Evolutionary conservation across 1,140 invertebrate species (phyloP), one percentile per base, ranked within the genome.

Genomic region (Drosophila neocordata): DNA sequence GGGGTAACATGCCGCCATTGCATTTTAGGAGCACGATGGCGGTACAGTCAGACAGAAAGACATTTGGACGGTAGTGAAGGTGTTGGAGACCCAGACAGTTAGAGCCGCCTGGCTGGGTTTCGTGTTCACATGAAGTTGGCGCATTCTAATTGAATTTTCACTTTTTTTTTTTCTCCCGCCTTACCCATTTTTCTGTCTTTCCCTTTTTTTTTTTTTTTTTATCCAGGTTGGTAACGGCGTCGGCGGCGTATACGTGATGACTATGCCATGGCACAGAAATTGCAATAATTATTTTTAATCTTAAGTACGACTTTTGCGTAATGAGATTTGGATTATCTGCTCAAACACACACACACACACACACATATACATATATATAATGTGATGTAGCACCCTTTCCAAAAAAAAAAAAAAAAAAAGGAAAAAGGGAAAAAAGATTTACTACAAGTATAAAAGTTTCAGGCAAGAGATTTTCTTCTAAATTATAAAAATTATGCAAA

Each of bases 261-360:
- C 74, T 78, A 74, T 77, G 82, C 56, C 82, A 59, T 65, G 83
- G 74, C 78, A 75, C 81, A 85, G 80, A 88, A 87, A 79, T 87
- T 88, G 83, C 81, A 88, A 88, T 88, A 88, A 88, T 88, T 88
- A 88, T 88, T 88, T 88, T 88, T 88, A 88, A 89, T 88, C 83
- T 88, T 89, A 88, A 88, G 83, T 88, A 89, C 84, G 84, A 88
- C 79, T 88, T 89, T 73, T 76, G 73, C 76, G 83, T 88, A 88
- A 88, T 89, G 83, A 88, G 84, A 88, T 88, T 88, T 88, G 83
- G 84, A 89, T 88, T 84, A 88, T 89, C 83, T 79, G 58, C 38
- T 59, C 57, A 41, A 37, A 56, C 55, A 65, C 76, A 77, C 59
- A 62, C 59, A 37, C 61, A 57, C 13, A 18, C n/a, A 76, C 37